Evolutionary conservation across 2,888 invertebrate species (phyloP), one percentile per base, ranked within the genome.

Genomic region (Eledona agricola): DNA sequence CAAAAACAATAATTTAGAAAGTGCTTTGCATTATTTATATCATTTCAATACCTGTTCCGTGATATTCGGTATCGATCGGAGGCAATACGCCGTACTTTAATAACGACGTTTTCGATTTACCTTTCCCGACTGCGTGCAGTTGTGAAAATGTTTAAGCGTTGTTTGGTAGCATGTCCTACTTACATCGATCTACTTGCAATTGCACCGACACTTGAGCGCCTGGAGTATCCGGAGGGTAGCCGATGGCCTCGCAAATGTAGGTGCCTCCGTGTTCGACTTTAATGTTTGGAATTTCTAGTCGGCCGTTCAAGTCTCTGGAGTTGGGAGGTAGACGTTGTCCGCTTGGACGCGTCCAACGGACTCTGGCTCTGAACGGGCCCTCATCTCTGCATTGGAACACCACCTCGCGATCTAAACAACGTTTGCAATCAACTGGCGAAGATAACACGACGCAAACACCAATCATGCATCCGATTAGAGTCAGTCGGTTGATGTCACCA

Each of bases 361-460:
- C 91, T 37, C 81, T 81, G 1, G 89, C 88, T 43, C 93, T 81
- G 1, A 83, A 72, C 0, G 83, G 83, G n/a, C 96, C 92, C 76
- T 93, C 93, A 69, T 95, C 94, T 59, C 94, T 87, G 72, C 96
- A 96, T 77, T 89, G 89, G 82, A 96, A 92, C 19, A 94, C 92
- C 22, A 95, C 95, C 76, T 95, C 94, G 25, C 90, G 88, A 75
- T 91, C 96, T 93, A 64, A 29, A 64, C 40, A n/a, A n/a, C n/a
- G n/a, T n/a, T n/a, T n/a, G n/a, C n/a, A n/a, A n/a, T n/a, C n/a
- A n/a, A n/a, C n/a, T n/a, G n/a, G n/a, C n/a, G n/a, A n/a, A n/a
- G n/a, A n/a, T n/a, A n/a, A n/a, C n/a, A n/a, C n/a, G n/a, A n/a
- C n/a, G n/a, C 5, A n/a, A 19, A 19, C 20, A 19, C 20, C 20